Evolutionary conservation across 2,797 vertebrate genomes (phyloP), one percentile per base, ranked within the genome.

Genomic region (Poeciliopsis paucimaculata): DNA sequence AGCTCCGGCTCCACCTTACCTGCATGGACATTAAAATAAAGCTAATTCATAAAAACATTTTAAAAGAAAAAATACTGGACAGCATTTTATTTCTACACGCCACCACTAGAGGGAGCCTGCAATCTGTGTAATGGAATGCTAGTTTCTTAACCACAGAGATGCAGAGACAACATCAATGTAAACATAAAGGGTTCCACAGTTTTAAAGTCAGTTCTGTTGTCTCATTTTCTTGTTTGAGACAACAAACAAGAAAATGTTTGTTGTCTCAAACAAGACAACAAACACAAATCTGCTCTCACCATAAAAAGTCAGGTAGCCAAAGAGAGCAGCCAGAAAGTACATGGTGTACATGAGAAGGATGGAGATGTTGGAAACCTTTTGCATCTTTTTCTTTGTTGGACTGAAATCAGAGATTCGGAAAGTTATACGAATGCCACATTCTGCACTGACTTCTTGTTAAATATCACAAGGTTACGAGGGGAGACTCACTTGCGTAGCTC

Each of bases 251-350:
- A 43, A 11, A 43, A 43, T 43, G 9, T 43, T 7, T 49, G 12
- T 8, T 10, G 60, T 49, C 55, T 43, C 41, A 43, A 43, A 43
- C 41, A 43, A 43, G 9, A 43, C 41, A 43, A 43, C 41, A 43
- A 43, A 43, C 41, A 43, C 9, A 43, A 43, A 70, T 34, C 55
- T 76, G 60, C 46, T 75, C 97, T 93, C 95, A 99, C 98, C 97
- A 0, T 98, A 97, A 93, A 99, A 99, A 0, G 98, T 99, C 94
- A 99, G 95, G 95, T 99, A 99, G 88, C 98, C 98, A 26, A 99
- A 99, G 81, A 99, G 98, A 75, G 98, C 98, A 0, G 98, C 98
- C 90, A 99, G 95, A 92, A 99, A 99, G 95, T 99, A 99, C 98
- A 99, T 99, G 89, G 91, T 88, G 84, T 98, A 99, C 98, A 99